A percentile compares a stretch with the other conserved stretches of the same genome.
Conservation (phyloP, 2,888 invertebrate species). For the Caenorhabditis uteleia region DNA sequence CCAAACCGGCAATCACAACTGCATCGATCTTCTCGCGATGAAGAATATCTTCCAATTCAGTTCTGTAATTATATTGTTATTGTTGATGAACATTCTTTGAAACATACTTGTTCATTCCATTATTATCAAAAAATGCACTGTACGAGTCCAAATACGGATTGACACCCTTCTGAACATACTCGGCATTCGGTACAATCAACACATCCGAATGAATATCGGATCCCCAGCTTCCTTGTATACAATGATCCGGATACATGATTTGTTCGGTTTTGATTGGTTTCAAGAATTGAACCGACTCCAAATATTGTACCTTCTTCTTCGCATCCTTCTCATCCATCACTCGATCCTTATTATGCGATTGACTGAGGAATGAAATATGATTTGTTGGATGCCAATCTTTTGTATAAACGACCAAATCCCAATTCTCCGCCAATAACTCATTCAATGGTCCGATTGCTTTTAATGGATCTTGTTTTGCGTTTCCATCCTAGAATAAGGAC, state of each 20-base stretch:
- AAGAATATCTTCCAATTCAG: conserved; percentile 83
- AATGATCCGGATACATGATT: conserved; percentile 89
- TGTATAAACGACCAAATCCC: conserved; percentile 77
- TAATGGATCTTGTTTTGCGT: conserved; percentile 59
- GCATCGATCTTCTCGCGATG: conserved; percentile 84
- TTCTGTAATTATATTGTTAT: conserved; percentile 76
- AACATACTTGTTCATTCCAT: conserved; percentile 76
- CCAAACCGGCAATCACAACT: conserved; percentile 91
- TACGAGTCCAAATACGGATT: conserved; percentile 95
- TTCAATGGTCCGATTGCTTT: conserved; percentile 57
- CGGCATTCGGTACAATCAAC: conserved; percentile 8
- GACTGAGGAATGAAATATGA: conserved; percentile 95
- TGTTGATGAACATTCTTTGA: neutral
- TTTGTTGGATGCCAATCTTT: conserved; percentile 96
- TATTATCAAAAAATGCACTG: conserved; percentile 97
- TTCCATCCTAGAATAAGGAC: conserved; percentile 51
- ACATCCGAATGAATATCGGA: conserved; percentile 88
- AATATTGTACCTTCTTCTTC: conserved; percentile 71
- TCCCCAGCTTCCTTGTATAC: conserved; percentile 93
- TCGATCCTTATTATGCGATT: conserved; percentile 71
- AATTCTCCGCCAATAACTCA: conserved; percentile 40
- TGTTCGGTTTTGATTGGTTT: conserved; percentile 74
- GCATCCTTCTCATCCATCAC: conserved; percentile 49
- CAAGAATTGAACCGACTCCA: conserved; percentile 89
- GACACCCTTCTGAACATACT: conserved; percentile 75